Evolutionary conservation across 2,888 invertebrate species (phyloP).

Genomic region (Leucozona laternaria): DNA sequence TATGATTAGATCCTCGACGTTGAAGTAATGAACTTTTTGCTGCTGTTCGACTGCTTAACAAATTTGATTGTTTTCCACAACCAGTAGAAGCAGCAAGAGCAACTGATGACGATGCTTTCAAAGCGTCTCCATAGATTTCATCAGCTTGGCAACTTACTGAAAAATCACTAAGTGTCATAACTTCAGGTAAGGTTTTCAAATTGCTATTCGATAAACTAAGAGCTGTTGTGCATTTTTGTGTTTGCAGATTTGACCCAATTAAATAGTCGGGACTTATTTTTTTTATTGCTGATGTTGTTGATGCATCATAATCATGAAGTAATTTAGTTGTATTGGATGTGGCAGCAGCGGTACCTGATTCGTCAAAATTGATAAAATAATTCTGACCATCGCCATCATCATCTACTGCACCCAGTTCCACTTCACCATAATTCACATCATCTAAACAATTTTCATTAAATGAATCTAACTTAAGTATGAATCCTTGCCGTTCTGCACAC

Average conservation of each 20-base stretch:
- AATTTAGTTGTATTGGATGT: not conserved
- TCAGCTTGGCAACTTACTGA: slow-evolving; percentile 74
- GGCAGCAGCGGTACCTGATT: slow-evolving; percentile 53
- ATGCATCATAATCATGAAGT: slow-evolving; percentile 26
- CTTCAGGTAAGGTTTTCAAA: slow-evolving; percentile 89
- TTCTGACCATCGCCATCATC: slow-evolving; percentile 54
- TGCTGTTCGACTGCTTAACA: slow-evolving; percentile 28
- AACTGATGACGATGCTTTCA: slow-evolving; percentile 26
- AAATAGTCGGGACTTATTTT: slow-evolving; percentile 61
- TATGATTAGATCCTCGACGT: slow-evolving; percentile 87
- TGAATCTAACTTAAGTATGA: slow-evolving; percentile 67
- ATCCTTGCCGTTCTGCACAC: slow-evolving; percentile 57
- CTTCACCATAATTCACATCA: slow-evolving; percentile 45
- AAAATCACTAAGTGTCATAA: slow-evolving; percentile 88
- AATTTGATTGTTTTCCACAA: slow-evolving; percentile 32
- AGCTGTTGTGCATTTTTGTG: slow-evolving; percentile 85
- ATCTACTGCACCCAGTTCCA: not conserved
- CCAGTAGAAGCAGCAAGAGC: not conserved
- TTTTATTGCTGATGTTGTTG: slow-evolving; percentile 10
- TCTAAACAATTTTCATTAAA: slow-evolving; percentile 74
- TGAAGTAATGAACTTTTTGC: slow-evolving; percentile 82
- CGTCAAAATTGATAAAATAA: slow-evolving; percentile 67
- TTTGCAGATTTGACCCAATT: slow-evolving; percentile 86
- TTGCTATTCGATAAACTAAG: slow-evolving; percentile 88
- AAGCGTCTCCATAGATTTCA: slow-evolving; percentile 4